These are phyloP conservation scores for Scaptomyza pallida DNA, from an alignment of 1,140 invertebrate species.

Conservation along the genomic window DNA sequence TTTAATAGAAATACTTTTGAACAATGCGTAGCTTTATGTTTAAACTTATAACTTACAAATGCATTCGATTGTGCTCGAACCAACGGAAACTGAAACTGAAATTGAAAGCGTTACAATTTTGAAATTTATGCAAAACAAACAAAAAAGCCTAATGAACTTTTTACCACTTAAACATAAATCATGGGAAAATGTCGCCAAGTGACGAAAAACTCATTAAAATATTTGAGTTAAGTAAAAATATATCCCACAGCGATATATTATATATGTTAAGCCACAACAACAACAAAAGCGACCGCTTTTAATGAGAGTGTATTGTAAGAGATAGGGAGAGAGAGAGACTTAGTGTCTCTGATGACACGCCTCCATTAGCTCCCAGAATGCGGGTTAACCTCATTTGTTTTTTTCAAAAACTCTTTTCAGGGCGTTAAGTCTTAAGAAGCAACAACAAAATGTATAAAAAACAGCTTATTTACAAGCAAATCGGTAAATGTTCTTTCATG, in stretches of 20 bases:
- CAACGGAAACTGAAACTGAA: conserved; percentile 15
- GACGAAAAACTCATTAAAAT: conserved; percentile 50
- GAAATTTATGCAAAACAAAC: conserved; percentile 22
- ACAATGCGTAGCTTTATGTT: conserved; percentile 44
- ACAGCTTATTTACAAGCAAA: conserved; percentile 13
- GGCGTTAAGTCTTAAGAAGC: neutral
- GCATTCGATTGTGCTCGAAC: conserved; percentile 22
- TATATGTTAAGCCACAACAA: conserved; percentile 4
- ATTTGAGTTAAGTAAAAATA: conserved; percentile 15
- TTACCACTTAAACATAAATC: conserved; percentile 33
- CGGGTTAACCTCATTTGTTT: conserved; percentile 41
- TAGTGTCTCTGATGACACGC: conserved; percentile 30
- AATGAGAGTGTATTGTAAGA: conserved; percentile 35
- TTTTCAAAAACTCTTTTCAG: neutral
- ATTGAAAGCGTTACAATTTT: conserved; percentile 28
- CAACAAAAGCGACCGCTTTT: conserved; percentile 42
- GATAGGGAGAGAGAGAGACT: no score
- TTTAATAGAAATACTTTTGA: neutral
- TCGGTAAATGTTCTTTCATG: conserved; percentile 25
- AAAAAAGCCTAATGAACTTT: conserved; percentile 33
- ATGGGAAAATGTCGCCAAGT: conserved; percentile 41
- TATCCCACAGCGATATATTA: conserved; percentile 27
- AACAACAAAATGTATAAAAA: neutral
- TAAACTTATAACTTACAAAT: conserved; percentile 23
- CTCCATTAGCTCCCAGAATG: conserved; percentile 34